Percentiles rank a stretch among this genome's conserved stretches.
These are phyloP conservation scores for Myocastor coypus DNA, from an alignment of 2,113 vertebrate genomes.

Conservation along the genomic window DNA sequence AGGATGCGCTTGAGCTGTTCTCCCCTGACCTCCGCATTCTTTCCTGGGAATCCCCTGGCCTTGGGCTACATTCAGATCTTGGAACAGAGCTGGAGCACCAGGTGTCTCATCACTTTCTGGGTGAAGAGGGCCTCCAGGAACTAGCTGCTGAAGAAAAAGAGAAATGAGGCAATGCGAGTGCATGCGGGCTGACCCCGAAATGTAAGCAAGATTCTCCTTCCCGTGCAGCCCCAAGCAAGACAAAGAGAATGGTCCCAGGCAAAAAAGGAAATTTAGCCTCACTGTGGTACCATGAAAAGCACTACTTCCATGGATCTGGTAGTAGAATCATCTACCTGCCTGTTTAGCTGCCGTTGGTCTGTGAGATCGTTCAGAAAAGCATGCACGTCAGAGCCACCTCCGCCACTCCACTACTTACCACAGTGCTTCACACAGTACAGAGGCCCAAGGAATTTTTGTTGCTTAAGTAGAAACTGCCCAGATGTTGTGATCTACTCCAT, in stretches of 20 bases:
- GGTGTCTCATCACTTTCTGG: background rate
- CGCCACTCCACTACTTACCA: background rate
- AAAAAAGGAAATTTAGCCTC: too few relatives aligned
- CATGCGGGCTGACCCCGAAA: fast-evolving
- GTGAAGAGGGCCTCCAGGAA: background rate
- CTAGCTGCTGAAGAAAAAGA: background rate
- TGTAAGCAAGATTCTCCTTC: background rate
- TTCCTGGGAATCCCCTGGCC: background rate
- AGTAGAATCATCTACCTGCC: background rate
- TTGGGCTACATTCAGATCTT: background rate
- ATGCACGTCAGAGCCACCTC: background rate
- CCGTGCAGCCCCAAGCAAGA: fast-evolving
- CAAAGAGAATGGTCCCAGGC: too few relatives aligned
- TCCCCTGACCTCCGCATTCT: background rate
- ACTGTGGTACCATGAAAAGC: background rate
- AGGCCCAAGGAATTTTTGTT: background rate
- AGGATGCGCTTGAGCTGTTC: background rate
- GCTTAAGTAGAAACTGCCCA: background rate
- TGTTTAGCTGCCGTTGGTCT: background rate
- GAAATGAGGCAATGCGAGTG: background rate
- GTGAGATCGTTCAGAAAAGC: background rate
- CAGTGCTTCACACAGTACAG: background rate
- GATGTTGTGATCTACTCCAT: background rate
- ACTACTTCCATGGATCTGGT: background rate
- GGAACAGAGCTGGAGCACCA: background rate